Base-by-base conservation (phyloP, 2,797 vertebrate genomes). In the Periophthalmus magnuspinnatus region DNA sequence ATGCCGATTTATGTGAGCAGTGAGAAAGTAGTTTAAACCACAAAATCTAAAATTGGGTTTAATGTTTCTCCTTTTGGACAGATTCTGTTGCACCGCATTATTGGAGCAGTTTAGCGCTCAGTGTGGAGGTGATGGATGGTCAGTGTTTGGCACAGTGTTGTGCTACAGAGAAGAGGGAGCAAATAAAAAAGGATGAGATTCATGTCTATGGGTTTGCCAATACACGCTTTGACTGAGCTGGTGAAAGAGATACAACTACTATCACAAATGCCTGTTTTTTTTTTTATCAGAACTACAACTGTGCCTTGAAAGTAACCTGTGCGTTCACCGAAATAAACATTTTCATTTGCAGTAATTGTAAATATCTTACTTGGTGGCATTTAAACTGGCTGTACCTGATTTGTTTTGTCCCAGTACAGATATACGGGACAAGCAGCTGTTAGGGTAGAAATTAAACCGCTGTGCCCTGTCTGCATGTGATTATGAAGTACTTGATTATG, bases 31-130 rank as follows among this genome's bases (percentile, higher is more conserved):
- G 41, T 45, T 45, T 45, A 45, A 45, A 65, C 65, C 33, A 38
- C 78, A 74, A 83, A 78, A 45, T 14, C 41, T 11, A 68, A 64
- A 74, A 84, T 76, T 3, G 62, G 54, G 24, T 79, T 81, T 73
- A 83, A 80, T 78, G 78, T 77, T 69, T 72, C 68, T 71, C 45
- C 38, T 28, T 3, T n/a, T 28, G 55, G 70, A 74, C 50, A 70
- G 78, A 73, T 69, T 65, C 63, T 5, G 0, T 50, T 6, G n/a
- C 17, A 0, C 24, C 17, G 0, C 57, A 34, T 74, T 68, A 52
- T 71, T 70, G 60, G 67, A 60, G 77, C 74, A 69, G 38, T 79
- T 58, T 21, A 65, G 38, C 72, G 63, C 69, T 69, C 6, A 3
- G 50, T 69, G n/a, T 45, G 52, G 34, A 11, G 41, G 65, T 61